These are phyloP conservation scores for Dynastes grantii DNA, from an alignment of 2,888 invertebrate species.

Conservation along the genomic window DNA sequence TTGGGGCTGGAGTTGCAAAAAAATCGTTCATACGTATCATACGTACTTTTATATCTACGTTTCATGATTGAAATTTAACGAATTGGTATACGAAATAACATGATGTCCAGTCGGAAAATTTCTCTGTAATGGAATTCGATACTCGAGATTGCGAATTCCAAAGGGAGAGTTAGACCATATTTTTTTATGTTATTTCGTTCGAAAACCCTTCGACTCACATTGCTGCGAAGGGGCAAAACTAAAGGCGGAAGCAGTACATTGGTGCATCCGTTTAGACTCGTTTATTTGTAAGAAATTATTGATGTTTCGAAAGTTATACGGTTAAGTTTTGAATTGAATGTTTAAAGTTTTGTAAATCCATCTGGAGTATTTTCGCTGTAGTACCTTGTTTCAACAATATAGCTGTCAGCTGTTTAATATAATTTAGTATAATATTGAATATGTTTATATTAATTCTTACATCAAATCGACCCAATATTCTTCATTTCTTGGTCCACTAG, in stretches of 20 bases:
- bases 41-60: slow-evolving; percentile 51
- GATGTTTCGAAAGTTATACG: no score
- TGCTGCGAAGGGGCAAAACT: slow-evolving; percentile 2
- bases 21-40: slow-evolving; percentile 23
- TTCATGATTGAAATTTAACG: slow-evolving; percentile 63
- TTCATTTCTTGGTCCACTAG: no score
- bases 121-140: slow-evolving; percentile 65
- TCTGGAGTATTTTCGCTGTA: no score
- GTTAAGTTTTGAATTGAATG: no score
- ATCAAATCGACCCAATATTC: no score
- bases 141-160: slow-evolving; percentile 67
- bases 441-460: no score
- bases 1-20: slow-evolving; percentile 18
- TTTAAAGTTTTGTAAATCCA: no score
- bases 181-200: slow-evolving; percentile 52
- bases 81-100: slow-evolving; percentile 61
- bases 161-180: slow-evolving; percentile 57
- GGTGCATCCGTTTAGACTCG: no score
- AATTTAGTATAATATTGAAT: no score
- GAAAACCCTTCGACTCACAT: slow-evolving; percentile 51
- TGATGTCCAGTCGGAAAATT: slow-evolving; percentile 61
- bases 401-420: no score
- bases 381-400: no score
- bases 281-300: no score
- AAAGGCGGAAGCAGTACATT: slow-evolving; percentile 8